Conservation (phyloP, 2,113 vertebrate species). For the Chaetorhynchus papuensis region DNA sequence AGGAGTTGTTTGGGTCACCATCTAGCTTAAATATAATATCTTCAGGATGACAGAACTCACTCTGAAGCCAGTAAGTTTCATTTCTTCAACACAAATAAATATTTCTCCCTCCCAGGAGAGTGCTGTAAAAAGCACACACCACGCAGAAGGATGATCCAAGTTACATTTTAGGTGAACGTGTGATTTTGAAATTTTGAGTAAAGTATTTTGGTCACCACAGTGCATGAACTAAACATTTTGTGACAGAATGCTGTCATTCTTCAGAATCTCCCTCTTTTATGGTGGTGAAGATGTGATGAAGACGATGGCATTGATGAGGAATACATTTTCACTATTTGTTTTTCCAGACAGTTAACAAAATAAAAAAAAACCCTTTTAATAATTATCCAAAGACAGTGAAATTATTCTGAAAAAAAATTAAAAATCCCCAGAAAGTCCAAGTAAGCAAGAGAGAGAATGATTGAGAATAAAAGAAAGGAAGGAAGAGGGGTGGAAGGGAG, state of each 20-base stretch:
- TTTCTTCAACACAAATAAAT: not conserved
- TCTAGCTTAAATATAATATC: not conserved
- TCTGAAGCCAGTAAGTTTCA: not conserved
- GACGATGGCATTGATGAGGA: not conserved
- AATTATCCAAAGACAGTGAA: not conserved
- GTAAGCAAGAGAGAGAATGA: not conserved
- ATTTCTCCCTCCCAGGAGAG: not conserved
- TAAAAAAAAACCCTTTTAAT: not conserved
- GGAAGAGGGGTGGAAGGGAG: rapidly evolving
- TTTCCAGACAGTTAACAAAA: not conserved
- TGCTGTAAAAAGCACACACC: not conserved
- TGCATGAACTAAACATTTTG: not conserved
- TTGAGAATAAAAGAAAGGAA: not conserved
- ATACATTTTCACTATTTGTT: not conserved
- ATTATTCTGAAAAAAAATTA: not conserved
- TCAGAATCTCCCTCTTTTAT: not conserved
- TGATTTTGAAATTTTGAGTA: not conserved
- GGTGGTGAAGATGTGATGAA: not conserved
- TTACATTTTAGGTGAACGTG: not conserved
- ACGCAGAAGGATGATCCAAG: not conserved
- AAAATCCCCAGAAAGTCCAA: not conserved
- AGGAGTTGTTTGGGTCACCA: not conserved
- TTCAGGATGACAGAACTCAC: not conserved
- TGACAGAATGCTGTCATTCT: not conserved
- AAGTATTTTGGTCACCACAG: not conserved